Evolutionary conservation across 2,888 invertebrate species (phyloP), one percentile per base, ranked within the genome.

Genomic region (Auanema freiburgensis): DNA sequence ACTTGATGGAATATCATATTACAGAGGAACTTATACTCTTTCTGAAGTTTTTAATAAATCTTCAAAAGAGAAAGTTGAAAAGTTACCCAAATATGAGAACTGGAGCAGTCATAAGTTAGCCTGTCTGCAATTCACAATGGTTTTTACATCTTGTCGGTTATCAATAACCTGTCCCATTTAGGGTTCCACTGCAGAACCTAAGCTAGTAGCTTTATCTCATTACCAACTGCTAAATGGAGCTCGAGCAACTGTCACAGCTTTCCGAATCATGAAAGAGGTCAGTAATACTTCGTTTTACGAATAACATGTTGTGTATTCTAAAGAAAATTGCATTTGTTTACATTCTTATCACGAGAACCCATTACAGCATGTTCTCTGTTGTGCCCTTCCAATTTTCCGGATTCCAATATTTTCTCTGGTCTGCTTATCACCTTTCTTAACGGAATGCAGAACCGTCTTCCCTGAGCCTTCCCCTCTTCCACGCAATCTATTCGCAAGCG

Each of bases 381-480:
- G 80, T 56, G 79, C 82, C 11, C 68, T 83, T 49, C 83, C 82
- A 6, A 63, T 83, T 44, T 83, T 79, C 65, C 78, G 83, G 4
- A 75, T 81, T 33, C 76, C 81, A 8, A 77, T 83, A 16, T 78
- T 83, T 59, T 69, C 76, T 14, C 63, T 83, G 25, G 73, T 77
- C 52, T 75, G 74, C 8, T 67, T 82, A 14, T 71, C 80, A 1
- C 79, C 83, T 4, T 78, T 80, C 64, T 68, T 83, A 23, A 68
- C 71, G 10, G 77, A 76, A 40, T 71, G 74, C 41, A 66, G 75
- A 23, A 67, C 73, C n/a, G 74, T 83, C 8, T 77, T 81, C 53
- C 78, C 83, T n/a, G 79, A 83, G 42, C 80, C 83, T 0, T 75
- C 75, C 18, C 83, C 83, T 2, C 60, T 78, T 11, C 80, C 82